These are phyloP conservation scores for Channa argus DNA, from an alignment of 2,113 vertebrate species.

Conservation along the genomic window DNA sequence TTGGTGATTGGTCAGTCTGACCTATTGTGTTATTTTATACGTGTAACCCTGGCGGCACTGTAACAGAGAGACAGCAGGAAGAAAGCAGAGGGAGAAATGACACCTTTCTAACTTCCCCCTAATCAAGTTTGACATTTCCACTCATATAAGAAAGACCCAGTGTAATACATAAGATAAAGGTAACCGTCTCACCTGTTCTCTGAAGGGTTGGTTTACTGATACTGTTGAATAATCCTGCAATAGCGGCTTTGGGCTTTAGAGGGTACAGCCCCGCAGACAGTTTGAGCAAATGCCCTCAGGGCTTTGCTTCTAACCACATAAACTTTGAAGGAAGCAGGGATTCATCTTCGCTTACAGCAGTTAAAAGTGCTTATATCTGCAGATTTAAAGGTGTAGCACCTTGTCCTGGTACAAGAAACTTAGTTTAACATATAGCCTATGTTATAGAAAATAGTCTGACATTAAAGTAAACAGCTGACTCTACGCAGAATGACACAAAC, in stretches of 20 bases:
- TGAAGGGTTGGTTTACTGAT: constrained; percentile 19
- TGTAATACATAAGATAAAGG: constrained; percentile 10
- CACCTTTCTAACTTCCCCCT: constrained; percentile 34
- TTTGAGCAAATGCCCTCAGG: constrained; percentile 61
- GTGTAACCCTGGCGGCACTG: constrained; percentile 2
- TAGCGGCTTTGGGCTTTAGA: constrained; percentile 56
- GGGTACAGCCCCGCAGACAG: constrained; percentile 49
- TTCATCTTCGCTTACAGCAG: constrained; percentile 38
- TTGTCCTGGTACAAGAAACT: constrained; percentile 13
- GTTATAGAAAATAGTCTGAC: neutral
- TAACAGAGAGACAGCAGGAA: constrained; percentile 9
- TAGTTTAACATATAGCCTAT: neutral
- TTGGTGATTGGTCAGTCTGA: constrained; percentile 29
- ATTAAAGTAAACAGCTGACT: no score
- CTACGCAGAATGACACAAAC: no score
- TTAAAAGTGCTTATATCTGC: constrained; percentile 44
- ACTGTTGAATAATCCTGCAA: constrained; percentile 47
- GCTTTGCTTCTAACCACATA: constrained; percentile 58
- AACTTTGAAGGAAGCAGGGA: constrained; percentile 46
- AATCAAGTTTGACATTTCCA: constrained; percentile 55
- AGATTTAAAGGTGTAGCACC: constrained; percentile 37
- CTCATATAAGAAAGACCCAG: constrained; percentile 23
- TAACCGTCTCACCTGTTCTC: constrained; percentile 61
- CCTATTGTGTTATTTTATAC: constrained; percentile 54
- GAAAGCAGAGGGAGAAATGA: constrained; percentile 34